A percentile compares a stretch with the other conserved stretches of the same genome.
Conservation (phyloP, 1,140 invertebrate genomes). For the Babylonia areolata region DNA sequence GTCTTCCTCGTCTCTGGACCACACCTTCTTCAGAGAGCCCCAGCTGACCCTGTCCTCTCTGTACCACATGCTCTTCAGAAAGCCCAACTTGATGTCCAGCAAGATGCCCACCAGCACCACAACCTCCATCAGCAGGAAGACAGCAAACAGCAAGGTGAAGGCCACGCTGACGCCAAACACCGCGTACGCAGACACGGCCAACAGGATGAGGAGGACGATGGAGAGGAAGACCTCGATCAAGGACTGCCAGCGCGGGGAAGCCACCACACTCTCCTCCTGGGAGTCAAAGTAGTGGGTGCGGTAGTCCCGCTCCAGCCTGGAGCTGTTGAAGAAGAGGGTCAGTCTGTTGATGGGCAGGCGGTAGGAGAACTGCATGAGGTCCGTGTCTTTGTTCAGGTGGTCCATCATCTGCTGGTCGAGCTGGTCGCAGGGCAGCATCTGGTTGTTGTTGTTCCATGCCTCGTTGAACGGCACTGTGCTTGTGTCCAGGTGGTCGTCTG, state of each 20-base stretch:
- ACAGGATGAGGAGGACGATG: constrained; percentile 78
- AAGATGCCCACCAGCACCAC: constrained; percentile 66
- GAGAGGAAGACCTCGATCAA: constrained; percentile 91
- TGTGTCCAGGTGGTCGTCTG: constrained; percentile 43
- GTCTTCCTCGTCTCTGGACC: constrained; percentile 23
- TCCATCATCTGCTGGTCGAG: constrained; percentile 66
- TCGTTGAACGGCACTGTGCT: constrained; percentile 53
- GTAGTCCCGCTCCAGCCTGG: constrained; percentile 90
- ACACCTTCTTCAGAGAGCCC: constrained; percentile 38
- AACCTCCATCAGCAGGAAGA: constrained; percentile 72
- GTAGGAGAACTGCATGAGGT: constrained; percentile 88
- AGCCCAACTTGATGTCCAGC: constrained; percentile 44
- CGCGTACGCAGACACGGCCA: constrained; percentile 66
- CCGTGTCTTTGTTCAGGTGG: constrained; percentile 84
- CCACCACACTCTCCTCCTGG: constrained; percentile 80
- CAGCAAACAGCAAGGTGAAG: constrained; percentile 75
- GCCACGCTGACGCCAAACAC: constrained; percentile 75
- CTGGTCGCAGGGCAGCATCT: constrained; percentile 44
- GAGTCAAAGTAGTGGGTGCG: constrained; percentile 87
- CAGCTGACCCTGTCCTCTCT: constrained; percentile 15
- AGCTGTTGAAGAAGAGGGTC: constrained; percentile 87
- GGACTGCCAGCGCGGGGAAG: constrained; percentile 91
- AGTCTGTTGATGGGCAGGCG: constrained; percentile 89
- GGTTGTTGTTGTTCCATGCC: constrained; percentile 30
- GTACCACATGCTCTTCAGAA: constrained; percentile 40